A percentile compares a stretch with the other conserved stretches of the same genome.
phyloP scores from a whole-genome alignment of 2,113 vertebrate genomes.

The Chaetodon trifascialis region DNA sequence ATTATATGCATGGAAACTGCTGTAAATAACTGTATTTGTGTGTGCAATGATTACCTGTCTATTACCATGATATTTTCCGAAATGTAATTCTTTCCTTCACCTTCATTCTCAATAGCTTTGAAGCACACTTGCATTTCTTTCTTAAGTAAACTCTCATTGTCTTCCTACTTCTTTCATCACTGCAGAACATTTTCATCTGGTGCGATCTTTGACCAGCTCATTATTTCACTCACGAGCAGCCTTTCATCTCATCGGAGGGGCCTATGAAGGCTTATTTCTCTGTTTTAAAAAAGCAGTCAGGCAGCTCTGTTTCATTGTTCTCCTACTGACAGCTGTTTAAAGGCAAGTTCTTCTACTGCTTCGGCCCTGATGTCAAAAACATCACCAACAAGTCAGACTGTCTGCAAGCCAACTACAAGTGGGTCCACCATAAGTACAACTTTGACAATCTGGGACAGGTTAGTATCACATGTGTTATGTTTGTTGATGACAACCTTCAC shows the following conservation, averaged over 20 bases:
- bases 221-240: slow-evolving; percentile 47
- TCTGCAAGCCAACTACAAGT: slow-evolving; percentile 94
- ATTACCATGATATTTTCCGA: not conserved
- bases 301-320: slow-evolving; percentile 37
- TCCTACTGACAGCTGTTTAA: slow-evolving; percentile 91
- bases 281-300: slow-evolving; percentile 8
- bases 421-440: slow-evolving; percentile 99
- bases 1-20: not conserved
- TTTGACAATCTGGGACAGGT: slow-evolving; percentile 99
- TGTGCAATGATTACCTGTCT: not conserved
- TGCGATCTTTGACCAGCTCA: slow-evolving; percentile 41
- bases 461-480: slow-evolving; percentile 28
- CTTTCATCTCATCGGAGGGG: slow-evolving; percentile 31
- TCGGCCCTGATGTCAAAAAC: slow-evolving; percentile 94
- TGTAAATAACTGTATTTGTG: not conserved
- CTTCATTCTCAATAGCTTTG: slow-evolving; percentile 3
- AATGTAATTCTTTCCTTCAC: not conserved
- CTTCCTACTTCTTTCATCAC: slow-evolving; percentile 33
- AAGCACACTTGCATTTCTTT: slow-evolving; percentile 16
- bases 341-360: slow-evolving; percentile 98
- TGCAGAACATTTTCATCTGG: slow-evolving; percentile 4
- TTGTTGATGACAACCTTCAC: too few relatives aligned
- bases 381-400: slow-evolving; percentile 98
- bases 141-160: slow-evolving; percentile 9
- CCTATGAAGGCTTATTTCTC: slow-evolving; percentile 17